Evolutionary conservation across 2,797 vertebrate genomes (phyloP), one percentile per base, ranked within the genome.

Genomic region (Chaetophractus vellerosus): DNA sequence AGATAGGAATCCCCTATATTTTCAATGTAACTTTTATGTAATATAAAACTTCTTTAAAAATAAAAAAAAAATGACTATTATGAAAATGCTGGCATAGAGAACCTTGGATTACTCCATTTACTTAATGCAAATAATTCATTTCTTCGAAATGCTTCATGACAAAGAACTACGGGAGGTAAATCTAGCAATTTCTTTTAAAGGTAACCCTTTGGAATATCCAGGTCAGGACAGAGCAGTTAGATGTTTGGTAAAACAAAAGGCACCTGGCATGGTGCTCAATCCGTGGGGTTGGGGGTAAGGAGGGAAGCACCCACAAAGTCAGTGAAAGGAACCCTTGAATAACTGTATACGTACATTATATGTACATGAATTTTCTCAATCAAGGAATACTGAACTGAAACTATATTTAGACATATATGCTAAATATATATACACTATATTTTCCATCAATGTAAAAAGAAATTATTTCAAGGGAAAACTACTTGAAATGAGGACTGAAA

Each of bases 261-360:
- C 0, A 10, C 1, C 1, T 59, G 38, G 1, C 18, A 18, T 7
- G 61, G 57, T 31, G 48, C 24, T 41, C 69, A 59, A 9, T 2
- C 33, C 6, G 15, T 23, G 5, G 9, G 24, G 26, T 15, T 2
- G 12, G 50, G 38, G 28, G 12, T 14, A 31, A 33, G 1, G 31
- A 28, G 14, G 48, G 33, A 19, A 72, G 10, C 18, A n/a, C 6
- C 9, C 23, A 21, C 10, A 3, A 41, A 33, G 11, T 2, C 36
- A n/a, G 2, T 14, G 21, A 38, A 28, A 24, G 38, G 66, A 74
- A 16, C 6, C 10, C 7, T 4, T 16, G 16, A n/a, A 6, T 10
- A 11, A n/a, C 12, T 26, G 36, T 4, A 6, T 2, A 6, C 10
- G 19, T 9, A n/a, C 26, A 23, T 31, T 0, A 9, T 10, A 26